phyloP scores from a whole-genome alignment of 2,113 vertebrate species.

The Typhlomys cinereus region DNA sequence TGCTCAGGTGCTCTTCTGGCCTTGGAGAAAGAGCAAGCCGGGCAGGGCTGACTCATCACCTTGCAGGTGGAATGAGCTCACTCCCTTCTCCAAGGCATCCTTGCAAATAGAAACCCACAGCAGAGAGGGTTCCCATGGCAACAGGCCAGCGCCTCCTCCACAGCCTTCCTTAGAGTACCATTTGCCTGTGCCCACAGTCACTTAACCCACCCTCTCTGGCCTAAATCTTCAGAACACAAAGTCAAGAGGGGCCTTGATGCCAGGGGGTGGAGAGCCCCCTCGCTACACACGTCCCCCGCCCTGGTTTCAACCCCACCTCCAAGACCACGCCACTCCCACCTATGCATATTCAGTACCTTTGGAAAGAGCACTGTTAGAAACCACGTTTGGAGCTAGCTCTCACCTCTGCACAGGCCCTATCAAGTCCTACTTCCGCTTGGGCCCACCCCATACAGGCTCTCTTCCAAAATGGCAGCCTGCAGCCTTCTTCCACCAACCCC shows the following conservation, averaged over 20 bases:
- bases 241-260: background rate
- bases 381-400: background rate
- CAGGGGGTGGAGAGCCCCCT: background rate
- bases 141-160: slow-evolving; percentile 73
- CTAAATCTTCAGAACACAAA: background rate
- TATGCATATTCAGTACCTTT: background rate
- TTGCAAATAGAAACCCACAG: slow-evolving; percentile 55
- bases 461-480: background rate
- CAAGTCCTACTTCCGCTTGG: background rate
- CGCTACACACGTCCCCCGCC: background rate
- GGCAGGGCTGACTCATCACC: slow-evolving; percentile 61
- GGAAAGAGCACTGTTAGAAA: background rate
- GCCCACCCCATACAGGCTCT: background rate
- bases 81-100: slow-evolving; percentile 61
- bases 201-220: background rate
- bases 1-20: background rate
- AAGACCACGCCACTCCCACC: background rate
- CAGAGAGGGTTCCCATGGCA: slow-evolving; percentile 69
- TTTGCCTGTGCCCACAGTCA: background rate
- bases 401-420: background rate
- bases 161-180: slow-evolving; percentile 41
- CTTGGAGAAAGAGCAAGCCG: background rate
- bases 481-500: background rate
- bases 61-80: slow-evolving; percentile 65
- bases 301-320: background rate